These are phyloP conservation scores for Melieria crassipennis DNA, from an alignment of 2,888 invertebrate species.

Conservation along the genomic window DNA sequence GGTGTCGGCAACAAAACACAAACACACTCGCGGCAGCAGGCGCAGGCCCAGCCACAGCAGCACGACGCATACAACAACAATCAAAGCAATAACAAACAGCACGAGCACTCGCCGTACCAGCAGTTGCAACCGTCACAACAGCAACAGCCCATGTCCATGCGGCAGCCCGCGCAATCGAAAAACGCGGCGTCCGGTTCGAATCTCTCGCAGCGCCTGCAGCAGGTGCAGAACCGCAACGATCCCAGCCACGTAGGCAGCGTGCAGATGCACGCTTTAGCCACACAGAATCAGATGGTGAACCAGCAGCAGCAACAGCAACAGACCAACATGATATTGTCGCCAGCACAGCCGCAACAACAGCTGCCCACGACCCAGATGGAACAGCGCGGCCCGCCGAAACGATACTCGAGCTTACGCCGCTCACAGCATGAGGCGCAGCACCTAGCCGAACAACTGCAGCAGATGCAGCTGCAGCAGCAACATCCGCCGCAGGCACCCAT, in stretches of 20 bases:
- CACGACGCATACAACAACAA: slow-evolving; percentile 25
- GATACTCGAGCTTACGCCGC: slow-evolving; percentile 74
- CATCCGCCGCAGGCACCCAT: slow-evolving; percentile 40
- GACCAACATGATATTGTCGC: slow-evolving; percentile 46
- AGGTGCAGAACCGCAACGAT: slow-evolving; percentile 63
- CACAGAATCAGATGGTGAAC: slow-evolving; percentile 54
- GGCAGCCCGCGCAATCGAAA: slow-evolving; percentile 27
- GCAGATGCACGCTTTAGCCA: slow-evolving; percentile 64
- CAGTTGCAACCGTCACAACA: slow-evolving; percentile 33
- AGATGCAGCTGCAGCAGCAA: slow-evolving; percentile 51
- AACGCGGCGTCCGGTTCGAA: slow-evolving; percentile 42
- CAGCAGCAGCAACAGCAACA: slow-evolving; percentile 48
- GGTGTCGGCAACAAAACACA: slow-evolving; percentile 36
- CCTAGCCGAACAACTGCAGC: slow-evolving; percentile 51
- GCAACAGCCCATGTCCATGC: slow-evolving; percentile 1
- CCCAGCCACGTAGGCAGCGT: slow-evolving; percentile 65
- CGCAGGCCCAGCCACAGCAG: slow-evolving; percentile 17
- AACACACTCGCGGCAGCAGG: slow-evolving; percentile 41
- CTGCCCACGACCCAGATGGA: slow-evolving; percentile 61
- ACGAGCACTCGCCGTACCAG: slow-evolving; percentile 31
- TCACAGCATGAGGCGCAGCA: slow-evolving; percentile 59
- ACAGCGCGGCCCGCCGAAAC: slow-evolving; percentile 69
- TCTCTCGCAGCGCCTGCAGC: slow-evolving; percentile 61
- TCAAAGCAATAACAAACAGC: slow-evolving; percentile 10
- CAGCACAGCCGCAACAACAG: slow-evolving; percentile 44